Percentiles rank a stretch among this genome's conserved stretches.
Evolutionary conservation across 2,888 invertebrate species (phyloP).

Genomic region (Perithous albicinctus): DNA sequence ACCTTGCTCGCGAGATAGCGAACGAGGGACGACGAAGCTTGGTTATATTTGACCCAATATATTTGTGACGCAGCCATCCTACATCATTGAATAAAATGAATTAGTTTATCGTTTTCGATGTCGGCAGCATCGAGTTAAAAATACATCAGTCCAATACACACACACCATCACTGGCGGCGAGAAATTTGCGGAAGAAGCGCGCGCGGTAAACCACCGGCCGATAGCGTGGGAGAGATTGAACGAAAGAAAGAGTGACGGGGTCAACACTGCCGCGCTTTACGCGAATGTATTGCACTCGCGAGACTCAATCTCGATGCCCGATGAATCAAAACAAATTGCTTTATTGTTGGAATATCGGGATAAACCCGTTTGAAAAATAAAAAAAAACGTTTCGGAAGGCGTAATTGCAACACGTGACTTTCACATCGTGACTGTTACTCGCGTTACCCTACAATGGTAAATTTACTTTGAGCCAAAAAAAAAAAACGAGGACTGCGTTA

Average conservation of each 20-base stretch:
- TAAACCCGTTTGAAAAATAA: neutral
- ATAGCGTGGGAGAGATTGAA: neutral
- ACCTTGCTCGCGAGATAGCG: neutral
- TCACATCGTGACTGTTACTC: too few relatives aligned
- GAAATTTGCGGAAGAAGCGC: slow-evolving; percentile 4
- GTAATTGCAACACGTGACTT: too few relatives aligned
- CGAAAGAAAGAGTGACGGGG: neutral
- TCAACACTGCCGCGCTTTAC: neutral
- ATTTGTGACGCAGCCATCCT: neutral
- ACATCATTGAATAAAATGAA: slow-evolving; percentile 19
- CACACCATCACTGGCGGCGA: neutral
- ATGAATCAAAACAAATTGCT: slow-evolving; percentile 49
- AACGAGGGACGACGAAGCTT: neutral
- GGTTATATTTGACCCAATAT: slow-evolving; percentile 19
- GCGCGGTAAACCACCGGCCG: neutral
- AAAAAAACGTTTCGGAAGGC: neutral
- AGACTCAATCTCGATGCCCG: slow-evolving; percentile 48
- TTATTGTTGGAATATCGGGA: slow-evolving; percentile 33
- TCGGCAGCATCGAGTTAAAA: slow-evolving; percentile 23
- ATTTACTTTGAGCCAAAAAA: too few relatives aligned
- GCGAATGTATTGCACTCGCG: slow-evolving; percentile 28
- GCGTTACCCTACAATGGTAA: too few relatives aligned
- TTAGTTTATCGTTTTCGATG: slow-evolving; percentile 36
- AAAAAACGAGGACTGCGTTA: too few relatives aligned
- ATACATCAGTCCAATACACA: slow-evolving; percentile 32